These are phyloP conservation scores for Hyaena hyaena DNA, from an alignment of 2,113 vertebrate species.

Conservation along the genomic window DNA sequence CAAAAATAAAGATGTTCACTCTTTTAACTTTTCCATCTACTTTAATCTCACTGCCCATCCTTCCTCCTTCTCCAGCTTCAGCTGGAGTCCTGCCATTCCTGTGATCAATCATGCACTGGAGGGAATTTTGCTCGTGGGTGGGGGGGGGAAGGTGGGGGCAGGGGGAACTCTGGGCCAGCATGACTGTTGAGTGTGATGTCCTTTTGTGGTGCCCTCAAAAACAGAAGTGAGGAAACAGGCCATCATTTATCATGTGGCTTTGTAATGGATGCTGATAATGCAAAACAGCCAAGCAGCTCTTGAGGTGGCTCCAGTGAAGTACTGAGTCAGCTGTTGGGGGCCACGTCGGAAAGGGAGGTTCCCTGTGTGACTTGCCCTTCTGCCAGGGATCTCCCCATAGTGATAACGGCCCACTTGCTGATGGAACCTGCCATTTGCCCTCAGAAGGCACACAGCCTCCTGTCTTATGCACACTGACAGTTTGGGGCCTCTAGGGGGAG, in stretches of 20 bases:
- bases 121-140: neutral
- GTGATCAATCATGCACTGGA: constrained; percentile 49
- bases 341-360: constrained; percentile 49
- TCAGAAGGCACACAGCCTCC: neutral
- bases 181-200: constrained; percentile 56
- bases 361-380: neutral
- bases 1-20: constrained; percentile 69
- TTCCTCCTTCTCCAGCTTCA: constrained; percentile 41
- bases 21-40: constrained; percentile 76
- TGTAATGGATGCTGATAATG: constrained; percentile 66
- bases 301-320: neutral
- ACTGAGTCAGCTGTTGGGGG: constrained; percentile 54
- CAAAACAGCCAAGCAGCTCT: constrained; percentile 58
- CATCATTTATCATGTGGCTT: constrained; percentile 66
- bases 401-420: neutral
- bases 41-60: constrained; percentile 68
- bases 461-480: neutral
- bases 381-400: constrained; percentile 26
- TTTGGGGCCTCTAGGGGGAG: neutral
- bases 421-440: neutral
- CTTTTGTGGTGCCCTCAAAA: constrained; percentile 62
- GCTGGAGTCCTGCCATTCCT: constrained; percentile 71
- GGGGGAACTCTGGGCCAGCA: neutral
- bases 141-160: neutral
- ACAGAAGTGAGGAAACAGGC: constrained; percentile 76